Evolutionary conservation across 2,888 invertebrate species (phyloP).

Genomic region (Laothoe populi): DNA sequence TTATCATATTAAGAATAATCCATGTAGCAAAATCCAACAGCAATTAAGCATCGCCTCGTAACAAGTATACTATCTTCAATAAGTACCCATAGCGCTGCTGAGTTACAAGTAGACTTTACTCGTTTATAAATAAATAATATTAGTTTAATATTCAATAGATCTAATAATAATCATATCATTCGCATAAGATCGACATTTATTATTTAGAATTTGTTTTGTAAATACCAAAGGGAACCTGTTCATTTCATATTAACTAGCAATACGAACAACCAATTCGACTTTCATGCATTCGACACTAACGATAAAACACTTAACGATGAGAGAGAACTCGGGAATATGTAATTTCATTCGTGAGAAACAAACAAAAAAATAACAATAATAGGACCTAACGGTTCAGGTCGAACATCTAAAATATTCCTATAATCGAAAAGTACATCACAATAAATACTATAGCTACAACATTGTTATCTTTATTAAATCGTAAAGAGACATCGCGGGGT

Average conservation of each 20-base stretch:
- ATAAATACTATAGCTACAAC: conserved; percentile 77
- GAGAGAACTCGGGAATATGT: conserved; percentile 33
- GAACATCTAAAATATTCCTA: conserved; percentile 57
- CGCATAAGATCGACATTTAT: conserved; percentile 67
- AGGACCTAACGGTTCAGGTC: conserved; percentile 52
- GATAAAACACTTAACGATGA: conserved; percentile 32
- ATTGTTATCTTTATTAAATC: conserved; percentile 42
- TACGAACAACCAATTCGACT: conserved; percentile 57
- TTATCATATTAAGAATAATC: conserved; percentile 54
- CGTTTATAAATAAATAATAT: conserved; percentile 70
- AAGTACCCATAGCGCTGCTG: conserved; percentile 63
- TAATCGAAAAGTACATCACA: conserved; percentile 74
- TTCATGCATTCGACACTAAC: conserved; percentile 29
- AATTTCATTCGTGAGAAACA: conserved; percentile 44
- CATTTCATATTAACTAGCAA: conserved; percentile 60
- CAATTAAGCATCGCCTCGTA: conserved; percentile 54
- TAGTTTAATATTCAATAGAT: conserved; percentile 61
- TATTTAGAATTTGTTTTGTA: conserved; percentile 67
- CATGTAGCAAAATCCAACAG: conserved; percentile 55
- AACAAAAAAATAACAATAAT: conserved; percentile 50
- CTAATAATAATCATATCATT: conserved; percentile 64
- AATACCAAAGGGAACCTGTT: conserved; percentile 52
- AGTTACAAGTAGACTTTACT: conserved; percentile 63
- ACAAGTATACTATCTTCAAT: conserved; percentile 59
- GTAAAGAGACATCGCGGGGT: conserved; percentile 34